These are phyloP conservation scores for Sycophila texana DNA, from an alignment of 2,888 invertebrate genomes.

Conservation along the genomic window DNA sequence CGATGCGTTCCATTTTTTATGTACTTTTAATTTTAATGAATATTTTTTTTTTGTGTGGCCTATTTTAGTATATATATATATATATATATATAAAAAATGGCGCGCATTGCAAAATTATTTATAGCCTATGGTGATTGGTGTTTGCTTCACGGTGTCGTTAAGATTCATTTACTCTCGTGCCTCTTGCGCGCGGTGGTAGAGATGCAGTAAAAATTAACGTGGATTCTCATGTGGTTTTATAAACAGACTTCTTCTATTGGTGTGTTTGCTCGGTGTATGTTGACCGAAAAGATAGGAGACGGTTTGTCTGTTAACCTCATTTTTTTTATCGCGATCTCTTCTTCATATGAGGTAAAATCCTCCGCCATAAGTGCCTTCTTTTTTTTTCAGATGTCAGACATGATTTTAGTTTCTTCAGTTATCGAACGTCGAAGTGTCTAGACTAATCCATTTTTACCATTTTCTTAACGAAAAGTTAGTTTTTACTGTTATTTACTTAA, in stretches of 20 bases:
- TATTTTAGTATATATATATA: too few relatives aligned
- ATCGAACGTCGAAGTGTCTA: constrained; percentile 7
- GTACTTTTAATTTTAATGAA: too few relatives aligned
- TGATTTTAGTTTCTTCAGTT: constrained; percentile 28
- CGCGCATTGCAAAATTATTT: too few relatives aligned
- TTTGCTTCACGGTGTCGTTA: too few relatives aligned
- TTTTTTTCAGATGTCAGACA: constrained; percentile 9
- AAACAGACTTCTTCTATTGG: constrained; percentile 20
- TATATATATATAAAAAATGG: too few relatives aligned
- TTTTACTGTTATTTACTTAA: not conserved
- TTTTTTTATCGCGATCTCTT: constrained; percentile 35
- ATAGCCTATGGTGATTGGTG: too few relatives aligned
- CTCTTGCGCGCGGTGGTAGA: not conserved
- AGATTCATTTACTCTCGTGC: not conserved
- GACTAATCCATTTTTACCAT: constrained; percentile 11
- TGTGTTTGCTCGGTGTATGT: not conserved
- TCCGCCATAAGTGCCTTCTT: too few relatives aligned
- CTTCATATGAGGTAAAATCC: constrained; percentile 4
- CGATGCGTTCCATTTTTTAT: too few relatives aligned
- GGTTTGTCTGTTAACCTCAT: constrained; percentile 23
- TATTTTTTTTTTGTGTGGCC: too few relatives aligned
- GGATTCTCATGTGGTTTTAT: constrained; percentile 5
- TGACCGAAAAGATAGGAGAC: constrained; percentile 28
- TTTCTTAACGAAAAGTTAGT: too few relatives aligned
- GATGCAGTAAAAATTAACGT: not conserved